These are phyloP conservation scores for Cyphomyrus discorhynchus DNA, from an alignment of 2,113 vertebrate species.

Conservation along the genomic window DNA sequence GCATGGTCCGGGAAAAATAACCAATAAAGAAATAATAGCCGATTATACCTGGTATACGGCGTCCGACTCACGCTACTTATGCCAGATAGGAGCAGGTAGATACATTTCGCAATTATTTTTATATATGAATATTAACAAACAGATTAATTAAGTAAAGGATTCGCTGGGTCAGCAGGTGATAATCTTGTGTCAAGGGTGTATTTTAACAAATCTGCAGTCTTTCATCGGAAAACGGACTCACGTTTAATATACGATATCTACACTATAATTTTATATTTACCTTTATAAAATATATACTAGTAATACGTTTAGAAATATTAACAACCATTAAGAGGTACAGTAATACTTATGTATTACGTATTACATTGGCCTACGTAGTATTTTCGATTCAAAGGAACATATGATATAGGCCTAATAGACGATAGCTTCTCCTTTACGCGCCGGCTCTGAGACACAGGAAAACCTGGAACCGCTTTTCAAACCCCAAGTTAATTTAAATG, in stretches of 20 bases:
- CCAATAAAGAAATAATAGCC: not conserved
- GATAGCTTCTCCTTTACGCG: not conserved
- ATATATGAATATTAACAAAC: not conserved
- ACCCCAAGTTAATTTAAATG: not conserved
- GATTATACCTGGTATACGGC: not conserved
- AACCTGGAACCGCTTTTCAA: not conserved
- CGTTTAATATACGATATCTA: not conserved
- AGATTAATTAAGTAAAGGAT: not conserved
- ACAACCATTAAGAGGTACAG: not conserved
- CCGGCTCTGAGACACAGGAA: not conserved
- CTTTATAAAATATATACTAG: not conserved
- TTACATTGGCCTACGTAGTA: not conserved
- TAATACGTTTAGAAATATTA: not conserved
- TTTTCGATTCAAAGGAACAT: not conserved
- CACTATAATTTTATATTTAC: not conserved
- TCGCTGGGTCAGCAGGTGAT: not conserved
- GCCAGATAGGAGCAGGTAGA: not conserved
- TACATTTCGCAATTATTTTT: not conserved
- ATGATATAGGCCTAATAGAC: not conserved
- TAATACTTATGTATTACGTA: not conserved
- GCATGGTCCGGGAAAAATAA: not conserved
- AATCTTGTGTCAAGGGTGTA: not conserved
- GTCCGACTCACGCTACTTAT: not conserved
- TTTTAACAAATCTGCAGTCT: not conserved
- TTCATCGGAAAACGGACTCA: not conserved